A percentile compares a stretch with the other conserved stretches of the same genome.
These are phyloP conservation scores for Cryptus armator DNA, from an alignment of 2,888 invertebrate species.

Conservation along the genomic window DNA sequence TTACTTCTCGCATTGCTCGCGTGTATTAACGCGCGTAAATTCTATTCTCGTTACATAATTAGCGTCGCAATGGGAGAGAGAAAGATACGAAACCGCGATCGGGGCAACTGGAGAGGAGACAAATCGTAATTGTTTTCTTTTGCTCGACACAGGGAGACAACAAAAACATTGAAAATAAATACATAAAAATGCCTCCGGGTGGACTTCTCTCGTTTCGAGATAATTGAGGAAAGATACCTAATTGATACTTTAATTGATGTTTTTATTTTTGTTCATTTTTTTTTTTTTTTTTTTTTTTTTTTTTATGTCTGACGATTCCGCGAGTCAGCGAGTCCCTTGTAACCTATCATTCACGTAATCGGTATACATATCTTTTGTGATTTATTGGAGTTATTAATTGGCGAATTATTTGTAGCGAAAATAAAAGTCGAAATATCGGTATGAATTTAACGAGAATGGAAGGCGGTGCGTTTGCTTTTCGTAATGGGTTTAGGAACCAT, in stretches of 20 bases:
- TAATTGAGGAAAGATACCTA: constrained; percentile 59
- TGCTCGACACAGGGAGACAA: constrained; percentile 3
- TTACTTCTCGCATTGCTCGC: constrained; percentile 66
- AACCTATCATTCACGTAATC: constrained; percentile 40
- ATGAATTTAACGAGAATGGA: not conserved
- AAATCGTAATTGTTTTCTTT: constrained; percentile 64
- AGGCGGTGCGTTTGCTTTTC: constrained; percentile 3
- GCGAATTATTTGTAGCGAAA: not conserved
- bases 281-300: constrained; percentile 11
- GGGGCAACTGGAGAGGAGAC: constrained; percentile 35
- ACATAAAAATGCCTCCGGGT: constrained; percentile 55
- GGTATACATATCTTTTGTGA: constrained; percentile 6
- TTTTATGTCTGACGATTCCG: constrained; percentile 28
- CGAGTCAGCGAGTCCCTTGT: constrained; percentile 49
- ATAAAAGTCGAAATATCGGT: not conserved
- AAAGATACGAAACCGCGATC: not conserved
- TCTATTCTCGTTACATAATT: constrained; percentile 74
- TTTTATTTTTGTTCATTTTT: constrained; percentile 2
- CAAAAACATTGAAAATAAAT: constrained; percentile 60
- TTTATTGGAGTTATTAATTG: constrained; percentile 12
- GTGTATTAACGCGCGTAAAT: constrained; percentile 67
- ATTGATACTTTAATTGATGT: constrained; percentile 60
- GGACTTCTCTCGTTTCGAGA: constrained; percentile 36
- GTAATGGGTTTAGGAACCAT: not conserved
- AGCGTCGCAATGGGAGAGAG: constrained; percentile 60